A percentile compares a stretch with the other conserved stretches of the same genome.
Evolutionary conservation across 2,797 vertebrate genomes (phyloP).

Genomic region (Holocentrus rufus): DNA sequence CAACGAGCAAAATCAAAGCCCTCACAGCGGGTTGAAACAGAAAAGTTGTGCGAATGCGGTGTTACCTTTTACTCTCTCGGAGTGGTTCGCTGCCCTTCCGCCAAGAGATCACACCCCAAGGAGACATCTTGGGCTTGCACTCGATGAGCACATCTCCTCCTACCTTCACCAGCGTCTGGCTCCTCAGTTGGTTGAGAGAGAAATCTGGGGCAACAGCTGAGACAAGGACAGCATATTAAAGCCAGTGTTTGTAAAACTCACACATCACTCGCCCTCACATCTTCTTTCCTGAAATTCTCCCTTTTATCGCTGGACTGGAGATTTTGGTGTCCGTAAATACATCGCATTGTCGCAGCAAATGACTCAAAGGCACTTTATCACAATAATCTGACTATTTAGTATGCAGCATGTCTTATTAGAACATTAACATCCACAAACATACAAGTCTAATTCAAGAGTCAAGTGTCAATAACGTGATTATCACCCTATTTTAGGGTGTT

Average conservation of each 20-base stretch:
- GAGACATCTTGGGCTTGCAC: constrained; percentile 96
- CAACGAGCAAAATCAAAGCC: background rate
- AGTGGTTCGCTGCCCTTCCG: constrained; percentile 90
- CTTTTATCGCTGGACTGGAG: background rate
- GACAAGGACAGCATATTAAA: constrained; percentile 66
- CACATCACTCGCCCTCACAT: constrained; percentile 18
- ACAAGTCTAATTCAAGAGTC: constrained; percentile 3
- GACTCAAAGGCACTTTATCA: background rate
- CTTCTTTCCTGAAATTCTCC: constrained; percentile 17
- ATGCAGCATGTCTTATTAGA: constrained; percentile 9
- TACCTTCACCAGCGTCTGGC: constrained; percentile 90
- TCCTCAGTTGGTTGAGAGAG: constrained; percentile 89
- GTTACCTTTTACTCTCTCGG: constrained; percentile 90
- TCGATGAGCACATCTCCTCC: constrained; percentile 93
- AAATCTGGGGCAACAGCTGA: constrained; percentile 95
- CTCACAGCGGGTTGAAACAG: constrained; percentile 2
- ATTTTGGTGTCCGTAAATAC: constrained; percentile 6
- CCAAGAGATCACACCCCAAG: constrained; percentile 92
- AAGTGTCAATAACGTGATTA: background rate
- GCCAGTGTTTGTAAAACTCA: constrained; percentile 30
- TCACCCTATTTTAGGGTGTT: constrained; percentile 17
- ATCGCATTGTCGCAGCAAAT: background rate
- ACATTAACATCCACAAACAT: background rate
- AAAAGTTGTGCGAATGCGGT: constrained; percentile 6
- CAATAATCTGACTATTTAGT: constrained; percentile 13